Percentiles rank a stretch among this genome's conserved stretches.
phyloP scores from a whole-genome alignment of 2,113 vertebrate species.

The rat (Rattus norvegicus) region DNA sequence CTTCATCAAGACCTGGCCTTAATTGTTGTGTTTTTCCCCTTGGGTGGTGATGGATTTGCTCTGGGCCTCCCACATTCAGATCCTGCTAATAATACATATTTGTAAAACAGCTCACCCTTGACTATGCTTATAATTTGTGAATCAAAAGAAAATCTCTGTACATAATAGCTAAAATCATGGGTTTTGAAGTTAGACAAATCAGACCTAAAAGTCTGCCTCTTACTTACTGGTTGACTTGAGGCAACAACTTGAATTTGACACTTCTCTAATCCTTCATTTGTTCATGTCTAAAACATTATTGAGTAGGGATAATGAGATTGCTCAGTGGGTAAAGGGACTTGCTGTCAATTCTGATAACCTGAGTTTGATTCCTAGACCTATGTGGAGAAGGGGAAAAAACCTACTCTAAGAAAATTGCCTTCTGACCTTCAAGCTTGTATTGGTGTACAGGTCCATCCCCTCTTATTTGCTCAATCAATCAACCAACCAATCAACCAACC shows the following conservation, averaged over 20 bases:
- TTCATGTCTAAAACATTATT: constrained; percentile 15
- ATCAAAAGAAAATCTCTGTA: constrained; percentile 51
- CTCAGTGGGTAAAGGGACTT: not conserved
- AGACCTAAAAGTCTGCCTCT: constrained; percentile 14
- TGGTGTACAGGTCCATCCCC: not conserved
- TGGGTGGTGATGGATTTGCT: constrained; percentile 69
- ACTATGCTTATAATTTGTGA: constrained; percentile 35
- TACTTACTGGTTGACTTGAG: not conserved
- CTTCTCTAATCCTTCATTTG: not conserved
- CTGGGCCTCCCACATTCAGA: constrained; percentile 68
- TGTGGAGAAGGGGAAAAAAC: too few relatives aligned
- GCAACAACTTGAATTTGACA: constrained; percentile 2
- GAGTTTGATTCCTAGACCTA: not conserved
- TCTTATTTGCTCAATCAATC: not conserved
- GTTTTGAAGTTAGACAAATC: constrained; percentile 59
- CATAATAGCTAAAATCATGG: constrained; percentile 35
- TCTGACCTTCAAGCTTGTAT: not conserved
- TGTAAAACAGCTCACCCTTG: constrained; percentile 58
- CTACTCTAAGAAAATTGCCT: not conserved
- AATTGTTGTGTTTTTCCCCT: constrained; percentile 74
- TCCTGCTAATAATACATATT: constrained; percentile 62
- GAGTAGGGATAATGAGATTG: not conserved
- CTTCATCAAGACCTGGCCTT: constrained; percentile 67
- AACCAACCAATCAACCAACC: not conserved
- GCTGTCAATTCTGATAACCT: not conserved